Base-by-base conservation (phyloP, 2,113 vertebrate species). In the Neopipo cinnamomea region DNA sequence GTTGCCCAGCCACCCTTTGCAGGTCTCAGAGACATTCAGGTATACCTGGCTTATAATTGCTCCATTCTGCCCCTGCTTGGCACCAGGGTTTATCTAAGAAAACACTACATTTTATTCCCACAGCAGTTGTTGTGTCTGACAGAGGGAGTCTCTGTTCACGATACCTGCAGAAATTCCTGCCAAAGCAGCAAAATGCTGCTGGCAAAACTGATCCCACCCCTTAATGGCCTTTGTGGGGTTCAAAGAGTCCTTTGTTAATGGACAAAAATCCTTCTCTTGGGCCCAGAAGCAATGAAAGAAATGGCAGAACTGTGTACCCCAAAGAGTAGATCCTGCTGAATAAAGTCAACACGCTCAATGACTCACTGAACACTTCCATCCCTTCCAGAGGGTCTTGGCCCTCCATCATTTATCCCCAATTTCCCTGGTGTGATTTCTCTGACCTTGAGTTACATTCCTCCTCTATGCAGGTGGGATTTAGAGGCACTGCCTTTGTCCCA, bases 401-500 rank as follows among this genome's bases (percentile, higher is more conserved):
- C n/a, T 71, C 46, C 50, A 35, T 86, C 52, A 30, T 30, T 62
- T 31, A 41, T 30, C 27, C 15, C 22, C 3, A 0, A 8, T 41
- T 19, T 65, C 71, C 18, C 33, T 55, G 67, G 20, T 46, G n/a
- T 50, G 33, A 94, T 66, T 71, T 47, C 47, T 76, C 25, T 39
- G n/a, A 42, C 63, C 42, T 24, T 67, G 35, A 47, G 20, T n/a
- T 56, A 28, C 0, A 1, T 46, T 73, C 14, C 11, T 71, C 46
- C 19, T 78, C 47, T 70, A 0, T 52, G 31, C 12, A 63, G 44
- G 7, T 59, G 35, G 4, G 5, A 33, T 65, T 82, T 73, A 49
- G 44, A 70, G 61, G n/a, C 6, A 12, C 13, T 5, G 0, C 24
- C 39, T 72, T 41, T 39, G 44, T 8, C 46, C 11, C 1, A 1